phyloP scores from a whole-genome alignment of 2,888 invertebrate species.

The Sturmia bella region DNA sequence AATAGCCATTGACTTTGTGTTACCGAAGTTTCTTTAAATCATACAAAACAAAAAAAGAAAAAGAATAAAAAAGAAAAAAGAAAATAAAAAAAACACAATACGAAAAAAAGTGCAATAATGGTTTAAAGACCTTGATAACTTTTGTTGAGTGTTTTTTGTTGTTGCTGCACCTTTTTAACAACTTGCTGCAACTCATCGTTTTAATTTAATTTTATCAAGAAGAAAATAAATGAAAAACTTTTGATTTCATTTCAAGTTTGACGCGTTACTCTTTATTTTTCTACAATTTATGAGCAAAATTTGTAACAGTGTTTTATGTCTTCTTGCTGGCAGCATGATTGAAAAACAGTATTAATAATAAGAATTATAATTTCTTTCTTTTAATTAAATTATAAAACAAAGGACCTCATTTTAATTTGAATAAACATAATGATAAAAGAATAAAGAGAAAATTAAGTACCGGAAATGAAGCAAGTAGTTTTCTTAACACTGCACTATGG shows the following conservation, averaged over 20 bases:
- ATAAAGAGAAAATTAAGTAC: too few species aligned
- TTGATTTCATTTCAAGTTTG: constrained; percentile 47
- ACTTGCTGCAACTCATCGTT: constrained; percentile 47
- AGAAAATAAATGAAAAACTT: constrained; percentile 49
- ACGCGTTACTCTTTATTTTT: neutral
- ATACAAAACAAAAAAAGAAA: neutral
- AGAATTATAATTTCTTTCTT: constrained; percentile 53
- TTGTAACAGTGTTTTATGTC: constrained; percentile 4
- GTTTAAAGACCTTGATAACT: constrained; percentile 57
- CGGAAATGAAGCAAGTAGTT: too few species aligned
- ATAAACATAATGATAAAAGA: neutral
- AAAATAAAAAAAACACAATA: constrained; percentile 17
- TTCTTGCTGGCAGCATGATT: neutral
- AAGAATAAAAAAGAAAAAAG: constrained; percentile 4
- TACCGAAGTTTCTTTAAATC: constrained; percentile 24
- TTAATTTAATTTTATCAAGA: constrained; percentile 58
- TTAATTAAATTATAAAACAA: constrained; percentile 33
- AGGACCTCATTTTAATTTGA: neutral
- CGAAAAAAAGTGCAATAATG: constrained; percentile 29
- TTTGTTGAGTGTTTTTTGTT: constrained; percentile 58
- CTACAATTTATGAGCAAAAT: constrained; percentile 10
- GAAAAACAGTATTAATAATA: constrained; percentile 58
- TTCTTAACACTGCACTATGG: too few species aligned
- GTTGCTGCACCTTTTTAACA: constrained; percentile 27
- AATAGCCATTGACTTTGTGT: constrained; percentile 65